Percentiles rank a stretch among this genome's conserved stretches.
Conservation (phyloP, 2,113 vertebrate genomes). For the Rallus limicola region DNA sequence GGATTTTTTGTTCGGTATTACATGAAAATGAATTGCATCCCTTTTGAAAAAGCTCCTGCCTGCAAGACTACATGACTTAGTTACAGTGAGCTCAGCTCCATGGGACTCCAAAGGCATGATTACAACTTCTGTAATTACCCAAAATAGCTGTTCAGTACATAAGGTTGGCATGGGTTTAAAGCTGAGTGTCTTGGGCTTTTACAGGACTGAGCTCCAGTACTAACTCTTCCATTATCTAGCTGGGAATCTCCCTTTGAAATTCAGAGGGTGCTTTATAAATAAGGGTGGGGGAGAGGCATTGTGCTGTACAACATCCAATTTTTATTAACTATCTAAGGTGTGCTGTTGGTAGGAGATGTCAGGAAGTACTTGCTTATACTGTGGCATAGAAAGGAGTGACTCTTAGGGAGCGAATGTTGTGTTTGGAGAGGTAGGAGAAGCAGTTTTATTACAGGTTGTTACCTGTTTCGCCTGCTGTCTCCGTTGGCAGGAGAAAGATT, state of each 20-base stretch:
- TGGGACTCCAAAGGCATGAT: background rate
- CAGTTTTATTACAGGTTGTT: background rate
- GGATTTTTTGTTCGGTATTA: background rate
- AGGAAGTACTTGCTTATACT: background rate
- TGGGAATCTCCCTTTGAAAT: slow-evolving; percentile 9
- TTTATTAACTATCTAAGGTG: background rate
- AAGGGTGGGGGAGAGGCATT: background rate
- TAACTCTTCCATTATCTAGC: background rate
- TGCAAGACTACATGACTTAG: background rate
- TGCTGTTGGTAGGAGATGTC: background rate
- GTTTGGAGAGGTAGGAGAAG: background rate
- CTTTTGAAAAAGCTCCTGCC: background rate
- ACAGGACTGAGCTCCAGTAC: background rate
- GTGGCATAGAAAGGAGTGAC: background rate
- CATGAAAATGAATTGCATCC: background rate
- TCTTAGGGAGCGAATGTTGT: background rate
- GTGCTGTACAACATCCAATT: background rate
- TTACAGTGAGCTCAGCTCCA: background rate
- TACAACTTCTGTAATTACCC: slow-evolving; percentile 35
- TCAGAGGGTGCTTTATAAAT: background rate
- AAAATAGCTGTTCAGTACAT: background rate
- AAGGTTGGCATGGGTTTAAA: slow-evolving; percentile 42
- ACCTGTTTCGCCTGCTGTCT: background rate
- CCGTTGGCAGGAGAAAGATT: background rate
- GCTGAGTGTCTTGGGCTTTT: background rate